Base-by-base conservation (phyloP, 1,140 invertebrate genomes). In the Achroia grisella region DNA sequence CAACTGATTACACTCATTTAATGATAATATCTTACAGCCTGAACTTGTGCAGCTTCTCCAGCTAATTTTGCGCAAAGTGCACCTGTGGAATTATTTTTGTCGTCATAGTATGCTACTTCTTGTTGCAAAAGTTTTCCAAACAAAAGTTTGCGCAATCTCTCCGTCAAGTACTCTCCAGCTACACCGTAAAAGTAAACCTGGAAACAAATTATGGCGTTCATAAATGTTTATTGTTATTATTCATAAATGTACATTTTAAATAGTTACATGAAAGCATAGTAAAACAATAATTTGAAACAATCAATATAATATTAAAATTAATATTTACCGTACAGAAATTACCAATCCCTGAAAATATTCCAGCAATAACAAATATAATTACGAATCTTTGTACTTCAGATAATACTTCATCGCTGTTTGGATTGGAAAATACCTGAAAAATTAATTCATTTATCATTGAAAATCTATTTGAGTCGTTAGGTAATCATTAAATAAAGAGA, bases 41-140 rank as follows among this genome's bases (percentile, higher is more conserved):
- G 93, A 0, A 95, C 90, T 9, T 90, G 86, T n/a, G 93, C 88
- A 0, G 93, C 91, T 86, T 95, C 94, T 31, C 90, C 89, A 2
- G 93, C 92, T 1, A 95, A 78, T 14, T 89, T 73, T 1, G 91
- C 90, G 44, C 92, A 92, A 0, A 95, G 71, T 27, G 90, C 89
- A 4, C 92, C 91, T 0, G 90, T 89, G 6, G 90, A 88, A 66
- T 93, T 92, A 15, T 86, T 70, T 50, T 90, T 88, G 37, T 91
- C 85, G 62, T 95, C 93, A 69, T 92, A 95, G 89, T 93, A 95
- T 8, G 86, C 90, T 4, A 94, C 87, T 61, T 94, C 91, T 83
- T 94, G 91, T 14, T 87, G 82, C 4, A 95, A 56, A 59, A 95
- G 89, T 1, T 89, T 88, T 39, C 87, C 78, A 60, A 95, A 94